Conservation (phyloP, 2,888 invertebrate species). For the Gasteruption jaculator region DNA sequence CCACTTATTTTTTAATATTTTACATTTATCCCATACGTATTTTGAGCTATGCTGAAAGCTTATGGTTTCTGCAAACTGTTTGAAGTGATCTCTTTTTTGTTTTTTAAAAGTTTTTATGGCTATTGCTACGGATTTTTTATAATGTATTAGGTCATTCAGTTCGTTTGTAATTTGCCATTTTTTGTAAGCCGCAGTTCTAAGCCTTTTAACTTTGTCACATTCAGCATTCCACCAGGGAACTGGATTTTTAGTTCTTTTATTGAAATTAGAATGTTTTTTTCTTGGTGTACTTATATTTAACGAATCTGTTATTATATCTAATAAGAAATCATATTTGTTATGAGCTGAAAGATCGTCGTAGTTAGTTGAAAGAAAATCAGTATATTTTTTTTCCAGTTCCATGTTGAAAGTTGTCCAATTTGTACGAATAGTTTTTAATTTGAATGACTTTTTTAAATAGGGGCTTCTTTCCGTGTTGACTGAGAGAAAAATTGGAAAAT, state of each 20-base stretch:
- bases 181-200: conserved; percentile 15
- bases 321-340: not conserved
- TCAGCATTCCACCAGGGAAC: conserved; percentile 22
- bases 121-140: conserved; percentile 13
- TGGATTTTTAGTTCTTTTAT: conserved; percentile 13
- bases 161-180: conserved; percentile 19
- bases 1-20: conserved; percentile 16
- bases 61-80: conserved; percentile 9
- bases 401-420: not conserved
- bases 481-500: conserved; percentile 8
- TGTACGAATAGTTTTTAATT: conserved; percentile 1
- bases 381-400: not conserved
- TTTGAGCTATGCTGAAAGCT: conserved; percentile 6
- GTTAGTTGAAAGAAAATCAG: not conserved
- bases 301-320: not conserved
- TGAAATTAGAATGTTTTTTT: conserved; percentile 1
- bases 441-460: conserved; percentile 6
- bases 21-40: conserved; percentile 16
- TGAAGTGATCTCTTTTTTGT: conserved; percentile 10
- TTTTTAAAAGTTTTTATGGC: conserved; percentile 15
- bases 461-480: not conserved
- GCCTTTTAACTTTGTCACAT: conserved; percentile 17
- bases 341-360: not conserved
- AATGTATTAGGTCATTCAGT: conserved; percentile 9
- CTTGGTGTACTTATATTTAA: not conserved